phyloP scores from a whole-genome alignment of 92 coral and sea anemone species.

The Meandrina meandrites region DNA sequence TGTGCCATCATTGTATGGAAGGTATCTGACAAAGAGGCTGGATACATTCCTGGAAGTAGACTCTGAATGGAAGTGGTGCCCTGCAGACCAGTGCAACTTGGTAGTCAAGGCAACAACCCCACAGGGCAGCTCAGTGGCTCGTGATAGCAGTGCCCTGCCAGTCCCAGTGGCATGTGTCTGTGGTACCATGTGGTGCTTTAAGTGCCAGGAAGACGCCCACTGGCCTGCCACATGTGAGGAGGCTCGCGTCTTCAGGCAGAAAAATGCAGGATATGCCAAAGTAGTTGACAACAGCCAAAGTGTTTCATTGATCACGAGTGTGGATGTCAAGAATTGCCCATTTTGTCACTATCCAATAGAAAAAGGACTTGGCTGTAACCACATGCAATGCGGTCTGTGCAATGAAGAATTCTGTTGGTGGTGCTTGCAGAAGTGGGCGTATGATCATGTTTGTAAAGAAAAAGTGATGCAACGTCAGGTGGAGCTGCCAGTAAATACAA shows the following conservation, averaged over 20 bases:
- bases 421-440: conserved; percentile 50
- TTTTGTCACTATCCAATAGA: conserved; percentile 86
- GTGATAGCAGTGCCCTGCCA: conserved; percentile 8
- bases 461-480: conserved; percentile 45
- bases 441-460: conserved; percentile 4
- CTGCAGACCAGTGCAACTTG: conserved; percentile 48
- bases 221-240: conserved; percentile 86
- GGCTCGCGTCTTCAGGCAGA: conserved; percentile 60
- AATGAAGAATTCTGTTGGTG: conserved; percentile 82
- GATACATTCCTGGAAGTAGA: conserved; percentile 37
- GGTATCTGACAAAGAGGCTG: conserved; percentile 22
- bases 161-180: conserved; percentile 72
- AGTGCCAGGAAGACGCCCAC: conserved; percentile 75
- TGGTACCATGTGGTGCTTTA: conserved; percentile 74
- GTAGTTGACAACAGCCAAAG: conserved; percentile 30
- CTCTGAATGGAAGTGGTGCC: conserved; percentile 73
- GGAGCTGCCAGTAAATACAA: conserved; percentile 33
- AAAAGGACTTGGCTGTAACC: conserved; percentile 80
- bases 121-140: not conserved
- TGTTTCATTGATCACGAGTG: conserved; percentile 52
- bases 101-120: conserved; percentile 44
- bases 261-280: conserved; percentile 47
- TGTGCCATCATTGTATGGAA: conserved; percentile 45
- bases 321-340: conserved; percentile 87
- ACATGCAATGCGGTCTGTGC: conserved; percentile 84